Evolutionary conservation across 2,888 invertebrate genomes (phyloP).

Genomic region (Caenorhabditis drosophilae): DNA sequence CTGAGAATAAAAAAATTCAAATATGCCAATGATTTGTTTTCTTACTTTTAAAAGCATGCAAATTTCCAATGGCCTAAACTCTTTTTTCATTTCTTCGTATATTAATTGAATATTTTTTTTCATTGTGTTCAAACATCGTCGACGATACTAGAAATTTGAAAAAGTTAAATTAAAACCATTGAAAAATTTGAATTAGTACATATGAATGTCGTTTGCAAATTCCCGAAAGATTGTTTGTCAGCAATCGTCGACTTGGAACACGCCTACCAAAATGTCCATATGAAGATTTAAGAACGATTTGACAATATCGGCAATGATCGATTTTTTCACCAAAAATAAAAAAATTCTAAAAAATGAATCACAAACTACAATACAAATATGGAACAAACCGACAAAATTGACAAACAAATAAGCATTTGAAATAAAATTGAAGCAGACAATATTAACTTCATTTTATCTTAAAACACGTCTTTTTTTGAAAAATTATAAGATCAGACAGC

Average conservation of each 20-base stretch:
- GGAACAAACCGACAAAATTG: too few species aligned
- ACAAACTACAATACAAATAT: too few species aligned
- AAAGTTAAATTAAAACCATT: not conserved
- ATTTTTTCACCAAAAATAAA: too few species aligned
- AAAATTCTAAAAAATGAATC: too few species aligned
- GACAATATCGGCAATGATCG: too few species aligned
- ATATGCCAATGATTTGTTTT: too few species aligned
- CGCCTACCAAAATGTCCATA: conserved; percentile 13
- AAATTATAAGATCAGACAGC: too few species aligned
- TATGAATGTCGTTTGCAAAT: conserved; percentile 19
- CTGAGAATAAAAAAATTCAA: too few species aligned
- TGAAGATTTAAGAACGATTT: conserved; percentile 10
- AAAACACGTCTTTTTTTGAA: too few species aligned
- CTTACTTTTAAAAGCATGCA: not conserved
- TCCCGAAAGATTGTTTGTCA: conserved; percentile 4
- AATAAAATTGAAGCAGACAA: too few species aligned
- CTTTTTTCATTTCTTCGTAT: not conserved
- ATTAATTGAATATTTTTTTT: not conserved
- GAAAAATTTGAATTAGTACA: conserved; percentile 4
- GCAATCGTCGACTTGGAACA: conserved; percentile 9
- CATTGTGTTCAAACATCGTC: not conserved
- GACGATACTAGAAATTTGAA: not conserved
- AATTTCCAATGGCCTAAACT: not conserved
- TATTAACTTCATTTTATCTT: too few species aligned
- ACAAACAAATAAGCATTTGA: too few species aligned